Evolutionary conservation across 2,888 invertebrate species (phyloP).

Genomic region (Linnaemya vulpina): DNA sequence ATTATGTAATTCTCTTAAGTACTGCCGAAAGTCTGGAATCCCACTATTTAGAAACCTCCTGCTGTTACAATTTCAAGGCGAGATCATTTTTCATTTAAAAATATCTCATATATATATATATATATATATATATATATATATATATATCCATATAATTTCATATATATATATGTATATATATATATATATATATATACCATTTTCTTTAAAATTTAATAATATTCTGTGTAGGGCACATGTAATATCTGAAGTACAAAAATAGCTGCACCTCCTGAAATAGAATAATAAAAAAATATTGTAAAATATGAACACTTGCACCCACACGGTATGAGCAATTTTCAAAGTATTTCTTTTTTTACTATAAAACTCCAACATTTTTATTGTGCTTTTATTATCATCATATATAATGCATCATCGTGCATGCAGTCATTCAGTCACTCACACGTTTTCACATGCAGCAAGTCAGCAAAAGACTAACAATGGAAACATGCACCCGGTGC

Average conservation of each 20-base stretch:
- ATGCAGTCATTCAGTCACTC: conserved; percentile 6
- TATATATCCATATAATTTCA: too few relatives aligned
- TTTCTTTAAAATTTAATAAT: too few relatives aligned
- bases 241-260: neutral
- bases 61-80: too few relatives aligned
- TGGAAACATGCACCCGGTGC: conserved; percentile 30
- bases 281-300: neutral
- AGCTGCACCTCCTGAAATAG: neutral
- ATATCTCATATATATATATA: too few relatives aligned
- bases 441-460: neutral
- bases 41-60: too few relatives aligned
- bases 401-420: conserved; percentile 40
- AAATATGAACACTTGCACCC: neutral
- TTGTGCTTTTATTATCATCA: conserved; percentile 43
- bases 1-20: too few relatives aligned
- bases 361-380: neutral
- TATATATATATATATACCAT: too few relatives aligned
- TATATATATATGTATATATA: too few relatives aligned
- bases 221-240: neutral
- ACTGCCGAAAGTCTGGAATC: too few relatives aligned
- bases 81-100: too few relatives aligned
- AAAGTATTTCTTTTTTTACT: neutral
- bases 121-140: too few relatives aligned
- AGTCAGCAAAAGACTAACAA: conserved; percentile 45
- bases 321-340: conserved; percentile 33